Percentiles rank a stretch among this genome's conserved stretches.
These are phyloP conservation scores for Glyptemys insculpta DNA, from an alignment of 2,797 vertebrate genomes.

Conservation along the genomic window DNA sequence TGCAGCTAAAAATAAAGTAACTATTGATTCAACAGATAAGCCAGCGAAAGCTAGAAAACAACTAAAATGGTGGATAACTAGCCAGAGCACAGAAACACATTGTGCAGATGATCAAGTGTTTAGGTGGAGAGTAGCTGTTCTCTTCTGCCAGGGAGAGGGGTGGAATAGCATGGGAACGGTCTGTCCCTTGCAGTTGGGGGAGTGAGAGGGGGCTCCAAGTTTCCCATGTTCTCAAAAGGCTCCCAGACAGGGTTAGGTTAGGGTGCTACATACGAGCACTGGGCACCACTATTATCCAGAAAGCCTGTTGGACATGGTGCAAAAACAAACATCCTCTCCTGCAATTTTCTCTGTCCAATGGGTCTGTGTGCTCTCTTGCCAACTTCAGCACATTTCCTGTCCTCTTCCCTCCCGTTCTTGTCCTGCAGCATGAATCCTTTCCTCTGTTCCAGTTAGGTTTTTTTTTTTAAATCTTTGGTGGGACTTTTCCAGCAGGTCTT, in stretches of 20 bases:
- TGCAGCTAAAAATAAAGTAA: no score
- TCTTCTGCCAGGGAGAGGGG: background rate
- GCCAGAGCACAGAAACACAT: no score
- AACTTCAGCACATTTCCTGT: background rate
- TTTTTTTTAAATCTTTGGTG: background rate
- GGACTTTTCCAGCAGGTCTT: background rate
- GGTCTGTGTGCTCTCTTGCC: background rate
- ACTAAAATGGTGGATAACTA: no score
- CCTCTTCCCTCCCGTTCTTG: background rate
- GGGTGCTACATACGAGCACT: no score
- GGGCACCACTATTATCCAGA: no score
- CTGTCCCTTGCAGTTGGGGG: background rate
- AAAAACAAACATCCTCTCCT: background rate
- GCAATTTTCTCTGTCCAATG: background rate
- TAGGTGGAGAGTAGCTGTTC: no score
- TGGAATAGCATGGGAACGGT: background rate
- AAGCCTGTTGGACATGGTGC: no score
- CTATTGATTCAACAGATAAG: no score
- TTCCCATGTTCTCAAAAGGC: background rate
- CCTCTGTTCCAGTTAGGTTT: accelerated
- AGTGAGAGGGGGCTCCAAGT: background rate
- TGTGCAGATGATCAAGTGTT: no score
- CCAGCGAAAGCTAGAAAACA: no score
- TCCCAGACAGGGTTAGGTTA: background rate
- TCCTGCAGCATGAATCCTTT: background rate